phyloP scores from a whole-genome alignment of 2,888 invertebrate species.

The Leucophenga montana region DNA sequence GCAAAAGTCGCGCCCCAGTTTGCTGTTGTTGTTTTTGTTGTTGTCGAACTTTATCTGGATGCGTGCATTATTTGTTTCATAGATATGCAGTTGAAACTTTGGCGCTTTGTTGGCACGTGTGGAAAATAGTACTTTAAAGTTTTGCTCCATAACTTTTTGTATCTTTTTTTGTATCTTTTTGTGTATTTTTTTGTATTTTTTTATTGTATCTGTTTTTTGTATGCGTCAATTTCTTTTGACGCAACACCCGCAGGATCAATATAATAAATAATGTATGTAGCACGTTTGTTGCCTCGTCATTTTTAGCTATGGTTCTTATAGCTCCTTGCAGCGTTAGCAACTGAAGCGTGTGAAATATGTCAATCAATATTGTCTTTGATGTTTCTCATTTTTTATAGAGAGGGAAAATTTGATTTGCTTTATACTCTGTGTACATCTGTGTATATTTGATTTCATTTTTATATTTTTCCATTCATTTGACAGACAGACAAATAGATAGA shows the following conservation, averaged over 20 bases:
- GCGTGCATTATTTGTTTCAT: neutral
- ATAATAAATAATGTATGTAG: constrained; percentile 11
- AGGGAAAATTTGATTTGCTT: neutral
- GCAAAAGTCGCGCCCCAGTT: too few species aligned
- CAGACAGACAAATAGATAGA: neutral
- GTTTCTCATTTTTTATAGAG: constrained; percentile 13
- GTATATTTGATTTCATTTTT: neutral
- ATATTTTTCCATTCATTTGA: neutral
- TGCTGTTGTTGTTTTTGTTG: too few species aligned
- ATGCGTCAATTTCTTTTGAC: neutral
- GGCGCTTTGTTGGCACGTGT: neutral
- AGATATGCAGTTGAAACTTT: neutral
- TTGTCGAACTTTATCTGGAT: neutral
- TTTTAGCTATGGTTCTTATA: neutral
- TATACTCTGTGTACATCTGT: constrained; percentile 2
- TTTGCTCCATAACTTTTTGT: neutral
- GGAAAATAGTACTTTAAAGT: neutral
- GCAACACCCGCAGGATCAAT: constrained; percentile 6
- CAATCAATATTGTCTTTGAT: constrained; percentile 28
- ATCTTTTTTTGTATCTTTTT: neutral
- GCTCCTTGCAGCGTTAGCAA: neutral
- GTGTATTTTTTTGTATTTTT: neutral
- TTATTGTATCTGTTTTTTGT: neutral
- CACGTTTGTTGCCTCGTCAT: neutral
- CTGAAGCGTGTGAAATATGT: constrained; percentile 25